Evolutionary conservation across 2,888 invertebrate genomes (phyloP), one percentile per base, ranked within the genome.

Genomic region (Stenodema calcarata): DNA sequence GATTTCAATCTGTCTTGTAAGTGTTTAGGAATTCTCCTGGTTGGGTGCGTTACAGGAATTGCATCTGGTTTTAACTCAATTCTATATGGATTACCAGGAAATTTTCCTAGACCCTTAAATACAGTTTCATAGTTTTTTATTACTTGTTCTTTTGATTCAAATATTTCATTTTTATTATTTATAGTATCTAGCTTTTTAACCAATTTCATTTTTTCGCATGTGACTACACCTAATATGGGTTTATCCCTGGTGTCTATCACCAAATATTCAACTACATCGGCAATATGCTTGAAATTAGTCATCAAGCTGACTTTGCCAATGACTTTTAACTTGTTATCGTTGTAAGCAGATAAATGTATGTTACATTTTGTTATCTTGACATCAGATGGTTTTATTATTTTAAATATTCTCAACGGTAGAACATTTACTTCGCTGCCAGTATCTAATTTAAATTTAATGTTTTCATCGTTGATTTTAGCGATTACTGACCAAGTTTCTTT

Each of bases 11-110:
- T 83, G 47, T 86, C 88, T 47, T 62, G 69, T 23, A 89, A 50
- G 42, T 70, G 83, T 50, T 89, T 54, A 16, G 89, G 89, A 7
- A 89, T 87, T 69, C 88, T 81, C 86, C 88, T 85, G 35, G 88
- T 82, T 18, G 88, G 47, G 47, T 86, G 79, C 42, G 70, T 27
- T 9, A 75, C 86, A 69, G 86, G 87, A 42, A 86, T 35, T 2
- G 87, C 88, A 87, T 87, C 76, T 30, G 89, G 85, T 76, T 88
- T 88, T 27, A 90, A 16, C 87, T 89, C 88, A 16, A 54, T 18
- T 54, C 18, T 18, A 54, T 54, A 54, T 1, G 54, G 54, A 3
- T 54, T 54, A 4, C 54, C 54, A 18, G 54, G n/a, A 23, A 18
- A 54, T 2, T 7, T n/a, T 18, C 54, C 54, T 18, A 54, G 18